Conservation (phyloP, 2,113 vertebrate genomes). For the Coracopsis vasa region DNA sequence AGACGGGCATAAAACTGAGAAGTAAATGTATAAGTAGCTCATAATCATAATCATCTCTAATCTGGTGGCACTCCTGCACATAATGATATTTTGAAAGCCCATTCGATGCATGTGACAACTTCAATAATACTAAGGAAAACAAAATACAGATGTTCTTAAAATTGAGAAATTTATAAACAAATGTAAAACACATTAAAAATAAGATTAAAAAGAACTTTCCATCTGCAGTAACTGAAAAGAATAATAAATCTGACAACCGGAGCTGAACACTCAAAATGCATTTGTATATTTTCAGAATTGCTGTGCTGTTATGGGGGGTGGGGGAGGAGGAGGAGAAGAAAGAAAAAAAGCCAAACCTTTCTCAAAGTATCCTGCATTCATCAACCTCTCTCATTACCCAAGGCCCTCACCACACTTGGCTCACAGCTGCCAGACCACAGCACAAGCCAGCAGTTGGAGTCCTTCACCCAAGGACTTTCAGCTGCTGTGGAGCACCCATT, state of each 20-base stretch:
- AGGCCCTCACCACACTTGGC: background rate
- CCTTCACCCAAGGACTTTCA: conserved; percentile 53
- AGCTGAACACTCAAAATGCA: background rate
- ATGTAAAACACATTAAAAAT: background rate
- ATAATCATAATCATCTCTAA: background rate
- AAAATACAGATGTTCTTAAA: conserved; percentile 5
- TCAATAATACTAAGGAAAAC: background rate
- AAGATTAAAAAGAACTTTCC: background rate
- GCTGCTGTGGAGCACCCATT: conserved; percentile 37
- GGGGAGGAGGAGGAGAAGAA: background rate
- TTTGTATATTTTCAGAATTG: conserved; percentile 2
- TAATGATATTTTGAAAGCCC: background rate
- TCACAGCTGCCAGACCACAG: conserved; percentile 26
- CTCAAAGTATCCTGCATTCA: background rate
- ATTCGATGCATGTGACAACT: background rate
- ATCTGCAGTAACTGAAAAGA: background rate
- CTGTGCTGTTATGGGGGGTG: background rate
- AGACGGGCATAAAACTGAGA: background rate
- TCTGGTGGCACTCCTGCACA: background rate
- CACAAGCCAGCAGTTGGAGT: background rate
- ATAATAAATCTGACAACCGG: background rate
- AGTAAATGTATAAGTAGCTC: background rate
- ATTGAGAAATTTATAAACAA: background rate
- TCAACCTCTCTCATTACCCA: background rate
- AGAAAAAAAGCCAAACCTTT: background rate